Percentiles rank a stretch among this genome's conserved stretches.
These are phyloP conservation scores for Taurulus bubalis DNA, from an alignment of 2,113 vertebrate genomes.

Conservation along the genomic window DNA sequence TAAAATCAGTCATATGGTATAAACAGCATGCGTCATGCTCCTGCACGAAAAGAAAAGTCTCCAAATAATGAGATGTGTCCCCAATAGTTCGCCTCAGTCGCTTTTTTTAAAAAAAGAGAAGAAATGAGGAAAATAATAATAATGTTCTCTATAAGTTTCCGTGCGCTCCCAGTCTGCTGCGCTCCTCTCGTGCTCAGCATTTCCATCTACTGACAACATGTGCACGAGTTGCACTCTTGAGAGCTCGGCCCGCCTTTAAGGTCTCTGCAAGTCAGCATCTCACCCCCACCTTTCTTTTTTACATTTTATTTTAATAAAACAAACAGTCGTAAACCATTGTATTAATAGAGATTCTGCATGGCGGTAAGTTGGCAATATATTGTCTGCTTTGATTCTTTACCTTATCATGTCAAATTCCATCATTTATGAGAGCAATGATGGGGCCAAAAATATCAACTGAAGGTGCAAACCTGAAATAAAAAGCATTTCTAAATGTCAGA, in stretches of 20 bases:
- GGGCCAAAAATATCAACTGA: not conserved
- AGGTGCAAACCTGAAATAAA: not conserved
- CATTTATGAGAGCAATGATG: not conserved
- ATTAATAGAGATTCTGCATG: not conserved
- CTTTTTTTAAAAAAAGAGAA: not conserved
- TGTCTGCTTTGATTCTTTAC: not conserved
- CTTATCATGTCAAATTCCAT: slow-evolving; percentile 1
- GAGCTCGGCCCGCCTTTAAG: slow-evolving; percentile 46
- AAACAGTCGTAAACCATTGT: slow-evolving; percentile 11
- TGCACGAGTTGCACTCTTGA: slow-evolving; percentile 29
- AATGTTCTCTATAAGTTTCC: slow-evolving; percentile 7
- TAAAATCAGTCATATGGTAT: slow-evolving; percentile 27
- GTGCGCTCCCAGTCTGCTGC: slow-evolving; percentile 37
- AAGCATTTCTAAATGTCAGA: not conserved
- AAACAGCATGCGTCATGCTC: slow-evolving; percentile 31
- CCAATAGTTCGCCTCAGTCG: not conserved
- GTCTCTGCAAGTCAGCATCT: slow-evolving; percentile 6
- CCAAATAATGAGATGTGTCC: not conserved
- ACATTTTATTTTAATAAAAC: not conserved
- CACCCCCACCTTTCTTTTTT: not conserved
- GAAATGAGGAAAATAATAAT: not conserved
- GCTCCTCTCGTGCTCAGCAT: slow-evolving; percentile 21
- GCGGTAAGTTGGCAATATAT: not conserved
- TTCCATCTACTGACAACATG: slow-evolving; percentile 41
- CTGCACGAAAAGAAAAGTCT: not conserved